These are phyloP conservation scores for Peromyscus melanophrys DNA, from an alignment of 2,797 vertebrate genomes.

Conservation along the genomic window DNA sequence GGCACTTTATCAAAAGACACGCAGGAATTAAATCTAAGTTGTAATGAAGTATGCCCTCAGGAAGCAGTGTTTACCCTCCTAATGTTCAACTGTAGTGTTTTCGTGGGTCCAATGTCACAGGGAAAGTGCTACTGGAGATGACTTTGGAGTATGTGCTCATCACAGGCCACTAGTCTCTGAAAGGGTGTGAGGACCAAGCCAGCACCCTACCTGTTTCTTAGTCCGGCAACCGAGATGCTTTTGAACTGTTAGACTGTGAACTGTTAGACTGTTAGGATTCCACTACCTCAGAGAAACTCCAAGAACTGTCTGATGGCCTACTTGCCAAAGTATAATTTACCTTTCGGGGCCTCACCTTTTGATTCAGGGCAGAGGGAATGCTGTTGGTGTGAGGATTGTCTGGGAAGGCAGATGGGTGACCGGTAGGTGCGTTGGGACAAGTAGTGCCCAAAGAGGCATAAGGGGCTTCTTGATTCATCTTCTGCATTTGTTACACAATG, in stretches of 20 bases:
- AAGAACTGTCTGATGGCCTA: constrained; percentile 23
- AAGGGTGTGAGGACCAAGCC: neutral
- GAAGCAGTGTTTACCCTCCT: neutral
- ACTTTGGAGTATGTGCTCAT: neutral
- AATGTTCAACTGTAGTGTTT: neutral
- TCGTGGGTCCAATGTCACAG: constrained; percentile 10
- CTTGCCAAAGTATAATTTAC: constrained; percentile 66
- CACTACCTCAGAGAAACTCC: constrained; percentile 87
- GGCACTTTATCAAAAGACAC: neutral
- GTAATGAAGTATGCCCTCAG: neutral
- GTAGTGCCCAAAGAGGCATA: neutral
- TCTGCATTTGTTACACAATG: neutral
- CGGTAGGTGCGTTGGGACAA: neutral
- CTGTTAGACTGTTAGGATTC: constrained; percentile 59
- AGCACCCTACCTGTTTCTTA: neutral
- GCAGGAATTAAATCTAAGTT: neutral
- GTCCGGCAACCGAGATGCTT: constrained; percentile 3
- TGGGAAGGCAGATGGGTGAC: neutral
- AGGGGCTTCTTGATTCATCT: neutral
- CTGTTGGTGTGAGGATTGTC: neutral
- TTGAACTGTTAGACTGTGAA: too few relatives aligned
- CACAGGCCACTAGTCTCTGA: neutral
- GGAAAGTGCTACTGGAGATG: constrained; percentile 17
- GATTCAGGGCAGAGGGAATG: neutral
- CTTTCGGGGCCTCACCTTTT: neutral